A percentile compares a stretch with the other conserved stretches of the same genome.
phyloP scores from a whole-genome alignment of 2,113 vertebrate genomes.

The Apteryx mantelli region DNA sequence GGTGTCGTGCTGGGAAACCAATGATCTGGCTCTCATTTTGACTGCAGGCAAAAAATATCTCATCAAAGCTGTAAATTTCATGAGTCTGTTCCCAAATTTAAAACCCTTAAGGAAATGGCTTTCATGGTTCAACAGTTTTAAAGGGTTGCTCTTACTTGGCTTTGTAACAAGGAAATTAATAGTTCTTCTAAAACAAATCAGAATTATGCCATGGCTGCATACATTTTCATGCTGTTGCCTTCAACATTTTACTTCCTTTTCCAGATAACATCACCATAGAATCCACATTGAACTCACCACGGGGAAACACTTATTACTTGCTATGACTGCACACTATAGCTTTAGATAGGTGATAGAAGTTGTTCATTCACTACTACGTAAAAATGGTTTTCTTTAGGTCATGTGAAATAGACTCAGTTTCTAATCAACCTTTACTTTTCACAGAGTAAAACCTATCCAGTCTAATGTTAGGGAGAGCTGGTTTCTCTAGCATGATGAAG shows the following conservation, averaged over 20 bases:
- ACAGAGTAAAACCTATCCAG: constrained; percentile 65
- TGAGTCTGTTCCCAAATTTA: constrained; percentile 85
- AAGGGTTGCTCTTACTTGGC: constrained; percentile 89
- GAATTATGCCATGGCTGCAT: constrained; percentile 83
- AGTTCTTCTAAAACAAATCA: constrained; percentile 91
- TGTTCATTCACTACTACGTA: constrained; percentile 55
- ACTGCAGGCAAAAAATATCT: constrained; percentile 87
- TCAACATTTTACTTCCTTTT: constrained; percentile 67
- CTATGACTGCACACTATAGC: constrained; percentile 33
- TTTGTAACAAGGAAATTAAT: constrained; percentile 94
- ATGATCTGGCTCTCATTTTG: constrained; percentile 87
- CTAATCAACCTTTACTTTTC: constrained; percentile 77
- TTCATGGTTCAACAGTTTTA: constrained; percentile 89
- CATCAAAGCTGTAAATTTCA: constrained; percentile 90
- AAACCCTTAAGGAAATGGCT: constrained; percentile 91
- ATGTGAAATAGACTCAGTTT: constrained; percentile 71
- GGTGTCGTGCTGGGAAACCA: constrained; percentile 90
- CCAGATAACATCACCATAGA: constrained; percentile 58
- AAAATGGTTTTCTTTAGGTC: constrained; percentile 75
- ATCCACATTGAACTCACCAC: constrained; percentile 62
- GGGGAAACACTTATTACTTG: constrained; percentile 75
- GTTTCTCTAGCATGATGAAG: constrained; percentile 53
- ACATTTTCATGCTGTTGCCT: constrained; percentile 77
- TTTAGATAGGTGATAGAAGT: constrained; percentile 46
- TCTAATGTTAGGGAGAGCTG: constrained; percentile 68